Percentiles rank a stretch among this genome's conserved stretches.
These are phyloP conservation scores for Callocephalon fimbriatum DNA, from an alignment of 2,113 vertebrate species.

Conservation along the genomic window DNA sequence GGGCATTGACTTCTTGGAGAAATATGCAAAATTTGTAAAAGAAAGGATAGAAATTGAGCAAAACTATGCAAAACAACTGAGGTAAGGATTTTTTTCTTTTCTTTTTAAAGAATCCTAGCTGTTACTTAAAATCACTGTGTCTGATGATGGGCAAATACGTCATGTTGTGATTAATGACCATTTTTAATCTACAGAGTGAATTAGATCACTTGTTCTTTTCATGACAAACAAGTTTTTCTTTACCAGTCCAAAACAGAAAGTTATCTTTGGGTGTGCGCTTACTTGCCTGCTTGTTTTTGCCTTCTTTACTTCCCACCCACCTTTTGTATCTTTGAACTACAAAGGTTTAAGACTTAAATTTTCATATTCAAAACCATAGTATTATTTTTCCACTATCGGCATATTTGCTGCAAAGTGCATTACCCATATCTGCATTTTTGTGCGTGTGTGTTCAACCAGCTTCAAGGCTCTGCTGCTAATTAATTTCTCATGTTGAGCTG, in stretches of 20 bases:
- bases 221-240: neutral
- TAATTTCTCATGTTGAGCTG: neutral
- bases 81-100: conserved; percentile 78
- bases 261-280: neutral
- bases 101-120: neutral
- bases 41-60: conserved; percentile 98
- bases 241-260: neutral
- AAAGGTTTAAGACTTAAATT: neutral
- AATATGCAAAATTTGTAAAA: conserved; percentile 98
- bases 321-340: neutral
- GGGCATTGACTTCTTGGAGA: conserved; percentile 98
- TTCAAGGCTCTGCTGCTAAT: neutral
- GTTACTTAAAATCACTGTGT: neutral
- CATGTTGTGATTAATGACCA: neutral
- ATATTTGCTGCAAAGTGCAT: neutral
- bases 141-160: neutral
- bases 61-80: conserved; percentile 96
- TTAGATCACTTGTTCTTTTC: neutral
- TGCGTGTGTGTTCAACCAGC: neutral
- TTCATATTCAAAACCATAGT: neutral
- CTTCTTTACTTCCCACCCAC: neutral
- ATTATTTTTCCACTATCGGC: neutral
- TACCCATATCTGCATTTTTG: neutral
- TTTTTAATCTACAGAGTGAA: neutral
- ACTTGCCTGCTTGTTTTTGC: neutral